Percentiles rank a stretch among this genome's conserved stretches.
These are phyloP conservation scores for Latrodectus geometricus DNA, from an alignment of 1,140 invertebrate genomes.

Conservation along the genomic window DNA sequence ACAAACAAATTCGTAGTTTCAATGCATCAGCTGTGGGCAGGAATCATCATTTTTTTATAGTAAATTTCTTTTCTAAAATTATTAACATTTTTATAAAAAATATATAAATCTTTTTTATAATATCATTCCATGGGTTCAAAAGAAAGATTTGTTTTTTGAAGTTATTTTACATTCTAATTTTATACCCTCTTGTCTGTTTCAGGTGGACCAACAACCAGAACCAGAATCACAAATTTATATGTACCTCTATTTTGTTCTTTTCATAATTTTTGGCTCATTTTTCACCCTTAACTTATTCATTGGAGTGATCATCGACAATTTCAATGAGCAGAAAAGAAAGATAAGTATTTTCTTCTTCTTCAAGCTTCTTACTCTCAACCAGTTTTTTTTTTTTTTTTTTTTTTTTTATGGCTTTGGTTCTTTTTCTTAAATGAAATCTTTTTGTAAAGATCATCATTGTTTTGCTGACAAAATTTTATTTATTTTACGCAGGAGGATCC, in stretches of 20 bases:
- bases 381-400: not conserved
- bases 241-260: conserved; percentile 98
- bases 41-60: too few relatives aligned
- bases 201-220: conserved; percentile 74
- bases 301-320: conserved; percentile 98
- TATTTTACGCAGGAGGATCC: conserved; percentile 84
- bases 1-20: too few relatives aligned
- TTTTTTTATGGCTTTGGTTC: too few relatives aligned
- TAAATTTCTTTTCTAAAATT: too few relatives aligned
- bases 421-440: too few relatives aligned
- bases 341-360: conserved; percentile 43
- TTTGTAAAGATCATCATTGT: not conserved
- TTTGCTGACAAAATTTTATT: conserved; percentile 1
- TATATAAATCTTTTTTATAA: too few relatives aligned
- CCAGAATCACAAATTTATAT: conserved; percentile 95
- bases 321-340: conserved; percentile 99
- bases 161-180: too few relatives aligned
- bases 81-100: too few relatives aligned
- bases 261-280: conserved; percentile 97
- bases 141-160: too few relatives aligned
- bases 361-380: not conserved
- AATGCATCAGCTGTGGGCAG: too few relatives aligned
- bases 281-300: conserved; percentile 98
- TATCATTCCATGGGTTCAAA: too few relatives aligned
- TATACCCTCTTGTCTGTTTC: not conserved